A percentile compares a stretch with the other conserved stretches of the same genome.
Conservation (phyloP, 2,113 vertebrate species). For the Hippocampus mohnikei region DNA sequence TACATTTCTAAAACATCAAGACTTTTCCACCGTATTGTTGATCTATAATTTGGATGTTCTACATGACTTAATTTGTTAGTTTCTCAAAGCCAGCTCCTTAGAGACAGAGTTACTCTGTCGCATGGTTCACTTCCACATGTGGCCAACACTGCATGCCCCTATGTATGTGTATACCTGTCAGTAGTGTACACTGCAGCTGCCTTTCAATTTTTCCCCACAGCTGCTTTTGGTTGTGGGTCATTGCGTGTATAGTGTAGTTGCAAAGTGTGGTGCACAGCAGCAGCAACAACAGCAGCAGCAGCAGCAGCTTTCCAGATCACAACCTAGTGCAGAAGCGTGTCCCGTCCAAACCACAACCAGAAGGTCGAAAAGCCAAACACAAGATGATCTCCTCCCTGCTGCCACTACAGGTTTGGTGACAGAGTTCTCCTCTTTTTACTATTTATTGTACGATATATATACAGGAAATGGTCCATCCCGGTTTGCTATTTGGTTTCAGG, state of each 20-base stretch:
- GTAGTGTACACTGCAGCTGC: constrained; percentile 13
- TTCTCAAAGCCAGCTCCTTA: constrained; percentile 27
- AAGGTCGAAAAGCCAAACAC: constrained; percentile 32
- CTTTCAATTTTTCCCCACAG: constrained; percentile 21
- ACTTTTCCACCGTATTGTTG: constrained; percentile 31
- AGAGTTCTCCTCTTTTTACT: constrained; percentile 9
- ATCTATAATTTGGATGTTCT: neutral
- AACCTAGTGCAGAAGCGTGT: constrained; percentile 44
- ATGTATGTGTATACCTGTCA: constrained; percentile 22
- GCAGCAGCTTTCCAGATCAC: constrained; percentile 32
- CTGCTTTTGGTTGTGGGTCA: constrained; percentile 36
- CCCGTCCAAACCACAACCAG: constrained; percentile 23
- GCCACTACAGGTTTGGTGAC: constrained; percentile 29
- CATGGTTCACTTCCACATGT: constrained; percentile 1
- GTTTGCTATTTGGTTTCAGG: constrained; percentile 23
- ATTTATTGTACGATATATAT: constrained; percentile 7
- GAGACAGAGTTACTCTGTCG: neutral
- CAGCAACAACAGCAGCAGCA: constrained; percentile 28
- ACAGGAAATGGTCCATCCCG: constrained; percentile 47
- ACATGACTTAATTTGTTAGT: neutral
- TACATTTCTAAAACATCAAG: constrained; percentile 41
- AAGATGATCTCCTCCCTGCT: constrained; percentile 51
- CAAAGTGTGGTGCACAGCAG: constrained; percentile 24
- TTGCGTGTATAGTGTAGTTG: constrained; percentile 30
- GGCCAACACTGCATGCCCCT: neutral